Percentiles rank a stretch among this genome's conserved stretches.
Evolutionary conservation across 2,888 invertebrate genomes (phyloP).

Genomic region (Papilio elwesi): DNA sequence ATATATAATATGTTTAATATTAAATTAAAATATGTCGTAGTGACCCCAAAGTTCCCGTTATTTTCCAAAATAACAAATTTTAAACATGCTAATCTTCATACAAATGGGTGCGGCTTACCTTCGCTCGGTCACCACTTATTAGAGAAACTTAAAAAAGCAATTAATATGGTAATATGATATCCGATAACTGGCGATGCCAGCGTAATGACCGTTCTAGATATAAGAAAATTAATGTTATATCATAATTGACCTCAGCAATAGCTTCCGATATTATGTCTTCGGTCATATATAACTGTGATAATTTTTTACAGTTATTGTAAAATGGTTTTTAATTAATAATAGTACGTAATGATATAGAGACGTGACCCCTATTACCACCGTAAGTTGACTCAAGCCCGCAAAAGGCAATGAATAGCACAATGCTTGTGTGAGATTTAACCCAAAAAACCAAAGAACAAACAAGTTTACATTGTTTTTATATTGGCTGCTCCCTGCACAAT

Average conservation of each 20-base stretch:
- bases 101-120: conserved; percentile 17
- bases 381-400: not conserved
- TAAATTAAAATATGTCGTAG: conserved; percentile 5
- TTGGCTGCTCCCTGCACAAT: too few species aligned
- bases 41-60: conserved; percentile 6
- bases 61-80: conserved; percentile 12
- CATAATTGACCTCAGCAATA: conserved; percentile 5
- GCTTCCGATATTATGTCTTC: conserved; percentile 1
- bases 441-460: too few species aligned
- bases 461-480: too few species aligned
- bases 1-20: too few species aligned
- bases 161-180: not conserved
- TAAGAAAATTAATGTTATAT: conserved; percentile 10
- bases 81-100: conserved; percentile 13
- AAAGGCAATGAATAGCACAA: not conserved
- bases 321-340: not conserved
- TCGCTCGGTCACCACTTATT: not conserved
- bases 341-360: too few species aligned
- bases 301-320: conserved; percentile 10
- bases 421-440: too few species aligned
- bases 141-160: conserved; percentile 17
- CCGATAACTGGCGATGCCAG: not conserved
- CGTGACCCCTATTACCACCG: not conserved
- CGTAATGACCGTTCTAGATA: not conserved
- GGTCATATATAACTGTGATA: not conserved